Conservation (phyloP, 2,113 vertebrate genomes). For the Trichomycterus rosablanca region DNA sequence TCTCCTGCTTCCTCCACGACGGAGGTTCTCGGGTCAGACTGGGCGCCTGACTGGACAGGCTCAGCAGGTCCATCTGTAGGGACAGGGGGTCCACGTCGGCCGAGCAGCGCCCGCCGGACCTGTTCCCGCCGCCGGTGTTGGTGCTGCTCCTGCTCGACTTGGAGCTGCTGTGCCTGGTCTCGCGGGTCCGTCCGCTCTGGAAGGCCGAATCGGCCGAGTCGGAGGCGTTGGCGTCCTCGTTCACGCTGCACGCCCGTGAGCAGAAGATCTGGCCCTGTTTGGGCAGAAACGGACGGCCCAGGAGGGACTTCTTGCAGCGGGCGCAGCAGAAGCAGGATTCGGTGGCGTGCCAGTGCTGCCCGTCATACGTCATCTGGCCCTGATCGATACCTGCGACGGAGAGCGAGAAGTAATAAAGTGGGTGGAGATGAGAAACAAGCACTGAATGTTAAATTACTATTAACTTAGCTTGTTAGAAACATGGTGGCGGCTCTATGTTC, state of each 20-base stretch:
- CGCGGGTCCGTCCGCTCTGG: constrained; percentile 88
- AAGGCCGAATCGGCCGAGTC: constrained; percentile 95
- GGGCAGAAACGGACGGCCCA: constrained; percentile 92
- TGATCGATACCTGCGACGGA: constrained; percentile 86
- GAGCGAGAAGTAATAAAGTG: not conserved
- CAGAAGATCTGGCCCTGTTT: constrained; percentile 98
- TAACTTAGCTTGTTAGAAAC: no score
- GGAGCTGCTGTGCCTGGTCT: constrained; percentile 82
- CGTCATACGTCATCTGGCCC: constrained; percentile 97
- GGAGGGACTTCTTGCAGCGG: constrained; percentile 91
- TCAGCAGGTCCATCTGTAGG: constrained; percentile 95
- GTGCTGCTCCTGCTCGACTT: constrained; percentile 81
- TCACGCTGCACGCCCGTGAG: constrained; percentile 87
- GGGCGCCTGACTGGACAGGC: constrained; percentile 89
- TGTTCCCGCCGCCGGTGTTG: constrained; percentile 63
- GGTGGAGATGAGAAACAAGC: not conserved
- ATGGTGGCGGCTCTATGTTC: no score
- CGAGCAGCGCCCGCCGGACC: constrained; percentile 74
- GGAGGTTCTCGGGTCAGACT: constrained; percentile 88
- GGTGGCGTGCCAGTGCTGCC: constrained; percentile 96
- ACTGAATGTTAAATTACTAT: no score
- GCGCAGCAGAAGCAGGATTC: constrained; percentile 95
- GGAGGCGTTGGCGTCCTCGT: constrained; percentile 87
- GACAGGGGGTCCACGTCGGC: constrained; percentile 92
- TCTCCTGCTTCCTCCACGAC: constrained; percentile 80